phyloP scores from a whole-genome alignment of 30 jellyfish, hydroid and myxozoan genomes.

The Clytia hemisphaerica region DNA sequence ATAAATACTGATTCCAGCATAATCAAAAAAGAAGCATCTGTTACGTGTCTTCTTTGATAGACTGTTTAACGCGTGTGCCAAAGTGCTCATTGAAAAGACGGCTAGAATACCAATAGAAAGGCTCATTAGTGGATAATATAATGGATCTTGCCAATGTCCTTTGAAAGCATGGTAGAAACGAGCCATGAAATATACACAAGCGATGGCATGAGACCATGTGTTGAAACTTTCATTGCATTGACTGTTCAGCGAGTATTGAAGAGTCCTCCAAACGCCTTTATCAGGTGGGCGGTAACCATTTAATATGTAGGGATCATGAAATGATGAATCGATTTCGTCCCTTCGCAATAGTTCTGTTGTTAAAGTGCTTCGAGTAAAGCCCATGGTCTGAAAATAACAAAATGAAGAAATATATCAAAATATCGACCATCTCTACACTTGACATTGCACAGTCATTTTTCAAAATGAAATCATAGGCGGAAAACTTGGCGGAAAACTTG shows the following conservation, averaged over 20 bases:
- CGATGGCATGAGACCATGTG: conserved; percentile 86
- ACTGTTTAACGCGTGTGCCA: conserved; percentile 88
- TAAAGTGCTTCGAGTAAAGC: no score
- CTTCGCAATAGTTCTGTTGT: no score
- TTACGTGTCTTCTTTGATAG: conserved; percentile 76
- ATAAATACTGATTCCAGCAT: conserved; percentile 89
- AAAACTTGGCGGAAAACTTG: no score
- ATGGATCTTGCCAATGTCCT: conserved; percentile 19
- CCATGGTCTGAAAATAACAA: no score
- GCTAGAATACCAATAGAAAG: conserved; percentile 75
- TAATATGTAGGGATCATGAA: conserved; percentile 65
- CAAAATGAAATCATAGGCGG: no score
- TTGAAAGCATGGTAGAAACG: conserved; percentile 30
- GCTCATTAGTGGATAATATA: conserved; percentile 66
- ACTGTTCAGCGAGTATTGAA: conserved; percentile 60
- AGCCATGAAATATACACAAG: conserved; percentile 41
- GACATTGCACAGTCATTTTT: no score
- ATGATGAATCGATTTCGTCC: conserved; percentile 57
- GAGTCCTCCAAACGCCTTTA: conserved; percentile 47
- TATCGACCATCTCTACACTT: no score
- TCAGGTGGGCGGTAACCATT: conserved; percentile 84
- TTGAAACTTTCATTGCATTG: conserved; percentile 76
- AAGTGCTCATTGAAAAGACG: conserved; percentile 69
- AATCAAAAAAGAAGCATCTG: conserved; percentile 78
- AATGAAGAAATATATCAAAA: no score